Evolutionary conservation across 2,113 vertebrate genomes (phyloP), one percentile per base, ranked within the genome.

Genomic region (Xenopus laevis): DNA sequence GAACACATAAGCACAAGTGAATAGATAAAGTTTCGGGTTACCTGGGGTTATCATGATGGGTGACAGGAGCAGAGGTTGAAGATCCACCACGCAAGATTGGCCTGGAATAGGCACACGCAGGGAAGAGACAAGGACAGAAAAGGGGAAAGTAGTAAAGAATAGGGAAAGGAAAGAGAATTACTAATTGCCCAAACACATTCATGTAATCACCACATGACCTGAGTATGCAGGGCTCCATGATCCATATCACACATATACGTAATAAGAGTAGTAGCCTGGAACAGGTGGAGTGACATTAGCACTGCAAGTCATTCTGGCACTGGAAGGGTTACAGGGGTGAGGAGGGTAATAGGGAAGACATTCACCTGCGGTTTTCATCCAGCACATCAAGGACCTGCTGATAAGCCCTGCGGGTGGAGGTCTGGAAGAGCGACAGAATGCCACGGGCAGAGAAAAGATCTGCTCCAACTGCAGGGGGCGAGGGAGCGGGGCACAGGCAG

Each of bases 321-420:
- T 63, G 30, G 52, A 53, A 72, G 73, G 59, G 33, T 30, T 52
- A 63, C 4, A 60, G 20, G n/a, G 45, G 33, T 15, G 7, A n/a
- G 18, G 44, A 18, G 45, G 63, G 10, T 20, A 72, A 71, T 63
- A 69, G 73, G 27, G 60, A 6, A 64, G 65, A 87, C 84, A 92
- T 87, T 98, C 97, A 99, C 97, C 97, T 93, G 90, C 94, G 92
- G 85, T 94, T 96, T 87, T 99, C 97, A 89, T 99, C 96, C 93
- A 99, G 91, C 90, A 96, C 96, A 93, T 99, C 96, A 91, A 99
- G 91, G 90, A 98, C 95, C 89, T 99, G 96, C 91, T 96, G 96
- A 92, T 98, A 99, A 91, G 96, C 97, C 93, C 95, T 96, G 90
- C 95, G 95, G 81, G 96, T 97, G 80, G 93, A 97, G 88, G 94